phyloP scores from a whole-genome alignment of 2,888 invertebrate species.

The Coecobrya sp. region DNA sequence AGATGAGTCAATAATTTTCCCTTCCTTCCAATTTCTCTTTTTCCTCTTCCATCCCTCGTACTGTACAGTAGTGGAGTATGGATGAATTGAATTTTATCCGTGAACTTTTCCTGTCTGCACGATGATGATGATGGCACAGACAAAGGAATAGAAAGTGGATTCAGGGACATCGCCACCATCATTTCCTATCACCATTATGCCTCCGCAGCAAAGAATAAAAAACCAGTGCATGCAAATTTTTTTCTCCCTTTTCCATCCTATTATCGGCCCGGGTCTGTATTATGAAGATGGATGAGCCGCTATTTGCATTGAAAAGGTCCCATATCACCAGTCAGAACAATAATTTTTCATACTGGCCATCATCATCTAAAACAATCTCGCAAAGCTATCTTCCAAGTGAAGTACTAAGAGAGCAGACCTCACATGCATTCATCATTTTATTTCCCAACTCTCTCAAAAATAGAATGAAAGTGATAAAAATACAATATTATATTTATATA shows the following conservation, averaged over 20 bases:
- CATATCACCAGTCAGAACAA: constrained; percentile 75
- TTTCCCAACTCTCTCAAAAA: constrained; percentile 13
- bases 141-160: background rate
- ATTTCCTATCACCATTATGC: background rate
- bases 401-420: background rate
- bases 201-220: background rate
- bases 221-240: constrained; percentile 15
- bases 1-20: constrained; percentile 53
- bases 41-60: background rate
- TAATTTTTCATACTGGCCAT: constrained; percentile 82
- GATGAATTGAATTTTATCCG: constrained; percentile 3
- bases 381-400: background rate
- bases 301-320: constrained; percentile 80
- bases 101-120: background rate
- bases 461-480: background rate
- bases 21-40: background rate
- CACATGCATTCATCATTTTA: constrained; percentile 39
- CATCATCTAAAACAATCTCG: constrained; percentile 84
- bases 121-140: background rate
- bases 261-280: background rate
- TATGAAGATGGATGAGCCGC: constrained; percentile 79
- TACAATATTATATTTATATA: background rate
- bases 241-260: background rate
- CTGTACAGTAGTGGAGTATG: background rate
- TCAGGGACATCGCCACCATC: constrained; percentile 43